Evolutionary conservation across 1,140 invertebrate genomes (phyloP), one percentile per base, ranked within the genome.

Genomic region (Anadara kagoshimensis): DNA sequence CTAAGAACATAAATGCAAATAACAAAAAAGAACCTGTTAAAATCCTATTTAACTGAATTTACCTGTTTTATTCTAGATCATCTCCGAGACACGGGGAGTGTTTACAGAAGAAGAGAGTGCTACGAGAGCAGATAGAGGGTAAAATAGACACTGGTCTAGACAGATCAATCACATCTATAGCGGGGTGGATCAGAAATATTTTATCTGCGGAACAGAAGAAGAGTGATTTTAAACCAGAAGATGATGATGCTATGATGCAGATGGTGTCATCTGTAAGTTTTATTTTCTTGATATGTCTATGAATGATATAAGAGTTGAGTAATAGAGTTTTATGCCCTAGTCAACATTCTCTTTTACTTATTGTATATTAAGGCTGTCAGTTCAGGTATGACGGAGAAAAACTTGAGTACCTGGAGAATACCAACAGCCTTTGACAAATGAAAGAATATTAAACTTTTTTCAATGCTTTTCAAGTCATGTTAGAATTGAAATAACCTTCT

Each of bases 151-250:
- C 91, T 20, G 97, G 97, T 0, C 87, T 99, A 26, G 97, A 98
- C 78, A 93, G 95, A 71, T 94, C 95, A 12, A 91, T 98, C 43
- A 93, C 94, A 71, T 95, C 96, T 0, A 93, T 98, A 26, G 93
- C 96, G 69, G 94, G 94, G 22, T 99, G 97, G 95, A 94, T 98
- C 0, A 95, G 95, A 90, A 91, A 96, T 58, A 94, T 97, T 83
- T 91, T 99, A 1, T 94, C 96, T 88, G 93, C 92, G 5, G 97
- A 99, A 87, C 98, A 99, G 90, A 96, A 96, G 86, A 98, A 98
- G 87, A 94, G 94, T 0, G 98, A 99, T 88, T 99, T 98, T 82
- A 98, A 96, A 85, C 96, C 97, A 0, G 98, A 99, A 67, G 88
- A 94, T 91, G 89, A 90, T 73, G 88, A 89, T 75, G 85, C 77